Percentiles rank a stretch among this genome's conserved stretches.
phyloP scores from a whole-genome alignment of 2,797 vertebrate genomes.

The Eutrigla gurnardus region DNA sequence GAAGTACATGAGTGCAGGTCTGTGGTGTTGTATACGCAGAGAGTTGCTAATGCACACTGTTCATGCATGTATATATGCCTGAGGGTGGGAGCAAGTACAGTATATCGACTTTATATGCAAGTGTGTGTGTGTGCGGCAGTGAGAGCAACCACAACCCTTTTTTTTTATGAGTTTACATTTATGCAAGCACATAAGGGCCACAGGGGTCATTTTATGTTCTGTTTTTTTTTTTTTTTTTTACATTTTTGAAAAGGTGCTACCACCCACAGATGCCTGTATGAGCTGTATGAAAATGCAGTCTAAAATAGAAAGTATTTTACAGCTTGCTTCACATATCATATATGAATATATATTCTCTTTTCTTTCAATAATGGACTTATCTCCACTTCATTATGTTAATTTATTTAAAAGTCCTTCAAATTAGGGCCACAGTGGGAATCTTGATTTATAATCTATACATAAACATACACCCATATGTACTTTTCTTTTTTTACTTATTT shows the following conservation, averaged over 20 bases:
- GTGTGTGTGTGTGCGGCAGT: not conserved
- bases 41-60: not conserved
- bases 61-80: slow-evolving; percentile 5
- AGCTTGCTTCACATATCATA: not conserved
- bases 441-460: not conserved
- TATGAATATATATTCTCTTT: no score
- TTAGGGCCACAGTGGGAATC: not conserved
- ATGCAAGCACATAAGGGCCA: not conserved
- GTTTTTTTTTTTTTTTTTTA: not conserved
- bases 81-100: slow-evolving; percentile 1
- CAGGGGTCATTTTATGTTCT: not conserved
- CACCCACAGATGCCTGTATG: not conserved
- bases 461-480: not conserved
- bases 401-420: not conserved
- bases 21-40: not conserved
- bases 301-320: not conserved
- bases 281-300: not conserved
- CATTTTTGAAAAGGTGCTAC: not conserved
- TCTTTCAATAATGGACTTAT: no score
- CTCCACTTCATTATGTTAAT: no score
- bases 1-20: not conserved
- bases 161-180: slow-evolving; percentile 20
- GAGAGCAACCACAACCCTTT: not conserved
- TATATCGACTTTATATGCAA: not conserved
- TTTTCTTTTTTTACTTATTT: not conserved